Evolutionary conservation across 2,888 invertebrate species (phyloP), one percentile per base, ranked within the genome.

Genomic region (Sphaeridia pumilis): DNA sequence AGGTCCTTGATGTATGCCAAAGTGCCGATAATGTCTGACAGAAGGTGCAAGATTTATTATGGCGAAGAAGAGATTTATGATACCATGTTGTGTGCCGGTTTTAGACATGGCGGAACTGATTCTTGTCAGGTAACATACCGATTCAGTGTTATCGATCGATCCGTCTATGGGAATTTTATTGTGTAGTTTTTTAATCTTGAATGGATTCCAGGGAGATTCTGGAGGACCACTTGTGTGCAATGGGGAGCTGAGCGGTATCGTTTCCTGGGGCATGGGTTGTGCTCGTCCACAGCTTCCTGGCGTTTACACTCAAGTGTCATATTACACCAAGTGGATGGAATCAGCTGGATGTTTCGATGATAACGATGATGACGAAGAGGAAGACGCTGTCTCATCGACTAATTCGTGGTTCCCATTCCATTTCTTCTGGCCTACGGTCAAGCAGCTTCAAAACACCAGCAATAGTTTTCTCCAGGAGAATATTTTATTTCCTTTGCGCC

Each of bases 281-380:
- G 55, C 55, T 1, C 20, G 55, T 24, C 38, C 44, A 10, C 17
- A 4, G 4, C 52, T 34, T 25, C 49, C 52, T 4, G 55, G 54
- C 14, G 49, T 49, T 12, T 54, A 54, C 31, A 63, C 64, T 1
- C 60, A 63, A 50, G 61, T 64, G 0, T 57, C 60, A 1, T 60
- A 61, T 28, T 63, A 59, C 47, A 58, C 58, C 25, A 60, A 60
- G 28, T 64, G 64, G 64, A 60, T 63, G n/a, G 60, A 61, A 36
- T 58, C 59, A 4, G 53, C 53, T n/a, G 63, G 58, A 1, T 63
- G 63, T 45, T 59, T 61, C 24, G 49, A 53, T 5, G n/a, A 28
- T 14, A 20, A 25, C 3, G 26, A 20, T 12, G 14, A 20, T n/a
- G 34, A 31, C 17, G 28, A 21, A 7, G 54, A 47, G 22, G 24